Evolutionary conservation across 2,888 invertebrate species (phyloP), one percentile per base, ranked within the genome.

Genomic region (Athripsodes cinereus): DNA sequence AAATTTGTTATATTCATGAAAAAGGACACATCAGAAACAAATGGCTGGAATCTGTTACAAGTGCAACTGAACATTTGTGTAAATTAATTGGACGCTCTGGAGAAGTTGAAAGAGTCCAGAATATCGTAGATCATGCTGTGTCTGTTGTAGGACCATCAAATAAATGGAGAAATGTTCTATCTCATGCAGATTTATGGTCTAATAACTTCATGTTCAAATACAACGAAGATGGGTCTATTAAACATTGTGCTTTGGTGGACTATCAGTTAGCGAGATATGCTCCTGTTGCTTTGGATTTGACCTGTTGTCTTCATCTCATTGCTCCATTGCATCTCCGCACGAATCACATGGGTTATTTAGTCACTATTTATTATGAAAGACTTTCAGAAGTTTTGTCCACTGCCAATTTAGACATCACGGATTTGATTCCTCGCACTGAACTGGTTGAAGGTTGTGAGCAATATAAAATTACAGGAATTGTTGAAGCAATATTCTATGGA

Each of bases 251-350:
- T 31, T 68, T 89, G 10, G 81, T 90, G 1, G 89, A 89, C 69
- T 89, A 83, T 66, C 88, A 88, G 70, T 74, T 86, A 52, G 72
- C 80, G 0, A 76, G 84, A 22, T 87, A 84, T 67, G 81, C 81
- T 16, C 86, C 88, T 0, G 84, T 86, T 0, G 80, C 84, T 19
- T 76, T 85, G 49, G 89, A 90, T 65, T 72, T 85, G 1, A 76
- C 82, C 68, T 69, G 79, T 22, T 70, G 81, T 21, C 69, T 86
- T 1, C 78, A 79, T 66, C 74, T 83, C 53, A 82, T 81, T 65
- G 70, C 81, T 26, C 73, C 79, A 13, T 69, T 72, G 1, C 69
- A 70, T 52, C 74, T 77, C 56, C 71, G 84, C n/a, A 71, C 79
- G 62, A 65, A 22, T 18, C 22, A n/a, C 35, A 48, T 22, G 26